phyloP scores from a whole-genome alignment of 2,113 vertebrate species.

The Petroica traversi region DNA sequence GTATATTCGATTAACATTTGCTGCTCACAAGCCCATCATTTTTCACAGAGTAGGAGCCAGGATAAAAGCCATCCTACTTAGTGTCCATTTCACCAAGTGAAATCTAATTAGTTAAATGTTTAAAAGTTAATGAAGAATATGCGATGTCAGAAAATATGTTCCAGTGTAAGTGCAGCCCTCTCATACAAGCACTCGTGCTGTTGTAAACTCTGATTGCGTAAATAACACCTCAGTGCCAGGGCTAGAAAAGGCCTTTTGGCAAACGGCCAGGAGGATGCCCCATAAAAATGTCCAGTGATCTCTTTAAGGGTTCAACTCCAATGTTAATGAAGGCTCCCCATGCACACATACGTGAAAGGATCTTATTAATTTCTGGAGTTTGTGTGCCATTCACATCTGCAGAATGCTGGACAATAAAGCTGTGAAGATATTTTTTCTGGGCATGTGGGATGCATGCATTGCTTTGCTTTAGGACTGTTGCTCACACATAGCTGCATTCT shows the following conservation, averaged over 20 bases:
- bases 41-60: conserved; percentile 30
- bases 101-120: conserved; percentile 63
- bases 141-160: not conserved
- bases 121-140: conserved; percentile 58
- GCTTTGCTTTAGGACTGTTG: not conserved
- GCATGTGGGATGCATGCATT: not conserved
- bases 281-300: not conserved
- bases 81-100: conserved; percentile 38
- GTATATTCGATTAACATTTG: conserved; percentile 57
- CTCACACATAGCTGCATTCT: not conserved
- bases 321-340: not conserved
- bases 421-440: not conserved
- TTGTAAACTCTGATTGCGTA: not conserved
- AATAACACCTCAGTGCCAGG: not conserved
- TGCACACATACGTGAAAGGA: not conserved
- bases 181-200: conserved; percentile 9
- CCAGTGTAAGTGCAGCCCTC: conserved; percentile 5
- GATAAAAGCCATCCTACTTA: conserved; percentile 56
- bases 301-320: not conserved
- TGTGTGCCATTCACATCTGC: not conserved
- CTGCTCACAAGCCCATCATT: conserved; percentile 26
- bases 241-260: not conserved
- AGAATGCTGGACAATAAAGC: not conserved
- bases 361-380: not conserved
- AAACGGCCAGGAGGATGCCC: not conserved